Conservation (phyloP, 2,113 vertebrate species). For the Phrynosoma blainvillii region DNA sequence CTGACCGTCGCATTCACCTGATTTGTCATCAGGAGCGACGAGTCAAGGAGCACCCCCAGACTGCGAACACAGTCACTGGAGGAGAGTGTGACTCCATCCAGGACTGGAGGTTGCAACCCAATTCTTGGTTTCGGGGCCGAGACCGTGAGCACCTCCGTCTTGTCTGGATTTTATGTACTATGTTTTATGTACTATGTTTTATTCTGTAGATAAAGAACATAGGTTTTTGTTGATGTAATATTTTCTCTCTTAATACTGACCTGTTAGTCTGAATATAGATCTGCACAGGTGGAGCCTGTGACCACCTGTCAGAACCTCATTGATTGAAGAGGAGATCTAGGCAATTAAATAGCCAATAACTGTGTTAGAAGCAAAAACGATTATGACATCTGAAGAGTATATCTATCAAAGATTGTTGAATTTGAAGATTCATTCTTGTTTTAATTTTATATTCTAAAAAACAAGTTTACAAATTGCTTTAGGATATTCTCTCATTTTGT, state of each 20-base stretch:
- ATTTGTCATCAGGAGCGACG: no score
- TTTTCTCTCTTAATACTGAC: neutral
- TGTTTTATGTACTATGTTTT: slow-evolving; percentile 9
- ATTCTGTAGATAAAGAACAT: neutral
- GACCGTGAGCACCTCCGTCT: no score
- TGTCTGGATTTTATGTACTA: no score
- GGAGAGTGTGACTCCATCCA: no score
- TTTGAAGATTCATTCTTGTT: neutral
- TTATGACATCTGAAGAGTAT: slow-evolving; percentile 1
- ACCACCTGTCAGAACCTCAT: slow-evolving; percentile 11
- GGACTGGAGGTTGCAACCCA: no score
- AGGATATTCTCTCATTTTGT: neutral
- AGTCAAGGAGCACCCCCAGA: no score
- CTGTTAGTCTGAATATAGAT: slow-evolving; percentile 24
- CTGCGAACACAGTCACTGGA: no score
- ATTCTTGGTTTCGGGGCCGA: no score
- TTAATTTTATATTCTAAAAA: neutral
- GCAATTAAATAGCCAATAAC: slow-evolving; percentile 17
- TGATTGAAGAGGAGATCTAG: neutral
- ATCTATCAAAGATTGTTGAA: slow-evolving; percentile 20
- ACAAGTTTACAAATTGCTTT: neutral
- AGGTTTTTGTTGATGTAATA: neutral
- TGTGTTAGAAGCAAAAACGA: neutral
- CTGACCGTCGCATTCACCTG: no score
- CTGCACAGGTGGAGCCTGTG: neutral